phyloP scores from a whole-genome alignment of 2,797 vertebrate genomes.

The Bradypodion pumilum region DNA sequence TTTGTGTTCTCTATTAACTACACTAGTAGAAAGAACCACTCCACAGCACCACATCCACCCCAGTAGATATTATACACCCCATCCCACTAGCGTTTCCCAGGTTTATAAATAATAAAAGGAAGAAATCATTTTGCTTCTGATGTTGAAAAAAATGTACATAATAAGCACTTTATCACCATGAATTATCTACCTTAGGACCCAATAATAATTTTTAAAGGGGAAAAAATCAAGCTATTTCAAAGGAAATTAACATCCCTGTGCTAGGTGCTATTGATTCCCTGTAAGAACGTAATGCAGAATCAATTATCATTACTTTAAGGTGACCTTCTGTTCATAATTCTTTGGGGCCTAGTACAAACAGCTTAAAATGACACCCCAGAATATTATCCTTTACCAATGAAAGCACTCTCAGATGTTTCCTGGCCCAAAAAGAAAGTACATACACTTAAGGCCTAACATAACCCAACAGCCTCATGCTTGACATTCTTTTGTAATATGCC shows the following conservation, averaged over 20 bases:
- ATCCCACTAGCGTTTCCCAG: neutral
- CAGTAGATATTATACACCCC: neutral
- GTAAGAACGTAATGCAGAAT: slow-evolving; percentile 39
- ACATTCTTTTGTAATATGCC: neutral
- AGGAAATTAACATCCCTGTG: neutral
- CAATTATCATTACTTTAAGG: slow-evolving; percentile 25
- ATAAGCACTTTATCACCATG: neutral
- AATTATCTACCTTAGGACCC: neutral
- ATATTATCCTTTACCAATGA: slow-evolving; percentile 4
- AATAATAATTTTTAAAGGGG: neutral
- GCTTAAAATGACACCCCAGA: slow-evolving; percentile 17
- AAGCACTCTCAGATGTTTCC: slow-evolving; percentile 21
- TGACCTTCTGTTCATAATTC: slow-evolving; percentile 9
- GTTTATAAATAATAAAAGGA: neutral
- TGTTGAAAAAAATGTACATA: neutral
- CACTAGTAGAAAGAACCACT: neutral
- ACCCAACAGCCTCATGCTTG: neutral
- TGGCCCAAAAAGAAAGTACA: neutral
- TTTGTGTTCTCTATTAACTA: neutral
- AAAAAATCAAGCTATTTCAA: neutral
- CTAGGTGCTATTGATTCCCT: slow-evolving; percentile 24
- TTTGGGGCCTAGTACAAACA: neutral
- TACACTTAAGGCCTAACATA: neutral
- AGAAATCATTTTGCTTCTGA: neutral
- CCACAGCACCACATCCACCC: too few species aligned